Base-by-base conservation (phyloP, 2,888 invertebrate species). In the Drosophila anomelani region DNA sequence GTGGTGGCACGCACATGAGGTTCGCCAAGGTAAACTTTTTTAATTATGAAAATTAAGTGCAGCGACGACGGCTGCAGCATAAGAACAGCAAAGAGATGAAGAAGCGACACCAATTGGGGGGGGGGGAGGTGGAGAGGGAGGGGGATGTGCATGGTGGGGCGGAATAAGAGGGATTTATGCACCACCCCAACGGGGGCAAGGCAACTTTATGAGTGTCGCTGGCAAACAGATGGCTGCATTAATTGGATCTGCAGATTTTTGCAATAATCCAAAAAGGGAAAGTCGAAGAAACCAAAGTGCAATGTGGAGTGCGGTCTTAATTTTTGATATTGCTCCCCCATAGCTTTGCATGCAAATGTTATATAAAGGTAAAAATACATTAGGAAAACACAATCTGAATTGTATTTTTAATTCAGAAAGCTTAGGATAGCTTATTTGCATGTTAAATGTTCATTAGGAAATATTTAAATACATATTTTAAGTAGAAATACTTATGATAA, bases 41-140 rank as follows among this genome's bases (percentile, higher is more conserved):
- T 85, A 87, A 85, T 85, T 85, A 85, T 85, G 82, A 87, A 85
- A 85, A 85, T 87, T 82, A 87, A 85, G 85, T 87, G 85, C 85
- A 82, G 74, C 75, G 71, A 74, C 75, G 79, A 83, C 76, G 82
- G 85, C 82, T 62, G 71, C 71, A 71, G 56, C 49, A 51, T 49
- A 64, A 61, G 62, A 68, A 55, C 53, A 20, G 51, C 62, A 39
- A 43, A 70, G 51, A 70, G 55, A 49, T 26, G 70, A 56, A 55
- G 62, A 49, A 56, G 44, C 68, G 41, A 41, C 54, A 53, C 29
- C 51, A 29, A 41, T 15, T 29, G 26, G 41, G 41, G 5, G 17
- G 10, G 20, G 10, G 6, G 5, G 10, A n/a, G 10, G 10, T 4
- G n/a, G 13, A 1, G 44, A 8, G 29, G 3, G 29, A 3, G 12